These are phyloP conservation scores for Sebastes trivittatus DNA, from an alignment of 2,797 vertebrate species.

Conservation along the genomic window DNA sequence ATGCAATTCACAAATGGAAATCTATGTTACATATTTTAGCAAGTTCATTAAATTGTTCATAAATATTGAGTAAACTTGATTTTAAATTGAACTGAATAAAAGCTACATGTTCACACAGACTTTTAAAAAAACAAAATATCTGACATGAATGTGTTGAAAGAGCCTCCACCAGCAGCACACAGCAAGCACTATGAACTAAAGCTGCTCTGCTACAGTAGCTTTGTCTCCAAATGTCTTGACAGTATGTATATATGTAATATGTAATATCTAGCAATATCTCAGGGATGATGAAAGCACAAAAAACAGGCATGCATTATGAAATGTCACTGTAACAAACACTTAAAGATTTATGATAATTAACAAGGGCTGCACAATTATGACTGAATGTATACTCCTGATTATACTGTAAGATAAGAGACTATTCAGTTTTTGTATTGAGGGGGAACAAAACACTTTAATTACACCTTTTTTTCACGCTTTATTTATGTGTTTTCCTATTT, in stretches of 20 bases:
- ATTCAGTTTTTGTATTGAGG: not conserved
- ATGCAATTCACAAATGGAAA: not conserved
- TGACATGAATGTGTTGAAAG: not conserved
- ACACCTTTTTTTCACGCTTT: not conserved
- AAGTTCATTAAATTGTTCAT: not conserved
- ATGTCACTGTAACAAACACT: not conserved
- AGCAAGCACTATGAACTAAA: conserved; percentile 10
- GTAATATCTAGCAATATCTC: not conserved
- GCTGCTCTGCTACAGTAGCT: not conserved
- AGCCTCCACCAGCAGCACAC: conserved; percentile 40
- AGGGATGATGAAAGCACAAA: conserved; percentile 2
- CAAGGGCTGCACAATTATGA: conserved; percentile 21
- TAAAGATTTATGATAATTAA: conserved; percentile 2
- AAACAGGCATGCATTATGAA: conserved; percentile 27
- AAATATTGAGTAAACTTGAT: conserved; percentile 22
- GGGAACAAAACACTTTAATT: not conserved
- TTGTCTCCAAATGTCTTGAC: not conserved
- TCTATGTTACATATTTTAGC: not conserved
- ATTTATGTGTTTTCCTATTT: not conserved
- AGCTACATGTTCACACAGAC: not conserved
- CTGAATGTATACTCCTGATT: not conserved
- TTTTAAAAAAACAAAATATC: not conserved
- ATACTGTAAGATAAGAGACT: not conserved
- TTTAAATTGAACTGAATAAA: conserved; percentile 1
- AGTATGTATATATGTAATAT: too few species aligned